These are phyloP conservation scores for Steromphala cineraria DNA, from an alignment of 2,888 invertebrate species.

Conservation along the genomic window DNA sequence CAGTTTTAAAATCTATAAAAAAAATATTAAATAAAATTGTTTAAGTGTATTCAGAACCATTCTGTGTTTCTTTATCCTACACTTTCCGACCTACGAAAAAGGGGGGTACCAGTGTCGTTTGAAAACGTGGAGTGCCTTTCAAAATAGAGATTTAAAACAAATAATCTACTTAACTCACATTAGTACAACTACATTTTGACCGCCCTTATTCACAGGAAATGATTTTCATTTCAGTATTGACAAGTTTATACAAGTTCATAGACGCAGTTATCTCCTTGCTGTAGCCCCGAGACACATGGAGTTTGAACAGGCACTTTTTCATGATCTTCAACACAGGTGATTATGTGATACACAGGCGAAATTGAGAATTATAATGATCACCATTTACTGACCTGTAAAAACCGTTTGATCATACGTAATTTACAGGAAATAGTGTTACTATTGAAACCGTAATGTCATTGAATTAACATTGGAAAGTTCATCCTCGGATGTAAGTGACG, in stretches of 20 bases:
- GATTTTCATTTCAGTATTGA: constrained; percentile 29
- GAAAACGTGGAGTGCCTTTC: no score
- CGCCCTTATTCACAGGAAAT: no score
- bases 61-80: no score
- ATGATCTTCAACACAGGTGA: constrained; percentile 15
- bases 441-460: not conserved
- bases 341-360: not conserved
- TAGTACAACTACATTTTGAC: no score
- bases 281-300: constrained; percentile 28
- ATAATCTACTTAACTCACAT: no score
- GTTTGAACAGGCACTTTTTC: constrained; percentile 19
- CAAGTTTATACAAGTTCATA: constrained; percentile 34
- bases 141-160: no score
- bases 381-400: not conserved
- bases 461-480: not conserved
- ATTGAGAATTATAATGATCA: not conserved
- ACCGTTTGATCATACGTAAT: not conserved
- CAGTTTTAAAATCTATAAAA: no score
- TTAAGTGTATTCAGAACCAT: no score
- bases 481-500: not conserved
- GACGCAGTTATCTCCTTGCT: constrained; percentile 26
- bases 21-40: no score
- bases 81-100: no score
- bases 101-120: no score
- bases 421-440: no score